Base-by-base conservation (phyloP, 2,888 invertebrate species). In the Dryobotodes eremita region DNA sequence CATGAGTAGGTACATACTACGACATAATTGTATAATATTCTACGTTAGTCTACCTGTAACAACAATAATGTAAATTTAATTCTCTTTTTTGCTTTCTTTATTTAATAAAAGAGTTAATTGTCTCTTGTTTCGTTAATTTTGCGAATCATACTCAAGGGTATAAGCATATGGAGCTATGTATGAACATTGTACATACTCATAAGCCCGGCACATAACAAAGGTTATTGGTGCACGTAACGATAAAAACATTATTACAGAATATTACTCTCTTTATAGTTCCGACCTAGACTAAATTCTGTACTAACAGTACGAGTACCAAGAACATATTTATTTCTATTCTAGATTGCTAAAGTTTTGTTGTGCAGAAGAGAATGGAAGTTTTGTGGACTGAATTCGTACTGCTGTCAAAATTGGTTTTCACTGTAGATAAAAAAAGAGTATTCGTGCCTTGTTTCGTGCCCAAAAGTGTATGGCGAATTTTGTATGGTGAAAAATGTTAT, bases 301-400 rank as follows among this genome's bases (percentile, higher is more conserved):
- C 46, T 5, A 31, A 17, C 10, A 26, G 15, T 20, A 75, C n/a
- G 7, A 26, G 15, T 20, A 75, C n/a, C 42, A 36, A 46, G 7
- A 50, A 55, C 13, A 59, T 59, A 66, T 66, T 71, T 23, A 61
- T 79, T 36, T 36, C 13, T 59, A 13, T 10, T 10, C 15, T 42
- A 71, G 15, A 71, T 74, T 20, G 53, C 46, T 31, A 71, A 80
- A 85, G 15, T 81, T 81, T 55, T 48, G 36, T n/a, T 70, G 42
- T 79, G 61, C 13, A n/a, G 17, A n/a, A 26, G n/a, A 31, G n/a
- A 64, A 55, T 42, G 26, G 36, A 68, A 36, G 68, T 68, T 83
- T 59, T 46, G 26, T 59, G n/a, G 17, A 55, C 57, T n/a, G 66
- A 68, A 61, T 64, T 57, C 23, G 15, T 62, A 64, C 7, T 26